phyloP scores from a whole-genome alignment of 2,113 vertebrate genomes.

The Scophthalmus maximus region DNA sequence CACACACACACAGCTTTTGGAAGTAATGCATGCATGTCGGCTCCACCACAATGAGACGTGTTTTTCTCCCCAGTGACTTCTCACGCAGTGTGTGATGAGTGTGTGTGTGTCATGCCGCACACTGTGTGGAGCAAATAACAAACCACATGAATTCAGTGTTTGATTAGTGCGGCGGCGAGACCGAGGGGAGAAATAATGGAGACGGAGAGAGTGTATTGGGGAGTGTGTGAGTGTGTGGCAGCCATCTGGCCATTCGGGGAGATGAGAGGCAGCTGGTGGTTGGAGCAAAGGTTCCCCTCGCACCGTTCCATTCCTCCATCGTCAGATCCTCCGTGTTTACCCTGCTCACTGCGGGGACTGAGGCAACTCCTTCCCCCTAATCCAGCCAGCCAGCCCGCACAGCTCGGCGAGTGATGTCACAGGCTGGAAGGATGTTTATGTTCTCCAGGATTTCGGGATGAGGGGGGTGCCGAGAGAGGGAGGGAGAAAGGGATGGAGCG shows the following conservation, averaged over 20 bases:
- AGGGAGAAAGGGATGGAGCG: not conserved
- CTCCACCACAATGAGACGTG: not conserved
- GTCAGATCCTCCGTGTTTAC: conserved; percentile 72
- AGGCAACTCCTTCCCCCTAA: conserved; percentile 45
- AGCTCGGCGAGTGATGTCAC: conserved; percentile 27
- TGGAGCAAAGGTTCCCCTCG: conserved; percentile 45
- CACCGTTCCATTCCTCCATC: conserved; percentile 60
- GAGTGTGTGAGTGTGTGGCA: conserved; percentile 31
- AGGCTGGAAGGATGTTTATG: conserved; percentile 61
- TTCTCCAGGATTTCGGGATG: conserved; percentile 46
- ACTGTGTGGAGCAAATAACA: conserved; percentile 49
- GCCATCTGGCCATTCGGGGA: conserved; percentile 64
- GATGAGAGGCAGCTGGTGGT: conserved; percentile 59
- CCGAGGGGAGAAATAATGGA: not conserved
- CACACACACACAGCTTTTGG: not conserved
- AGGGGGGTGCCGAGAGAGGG: not conserved
- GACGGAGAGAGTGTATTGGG: not conserved
- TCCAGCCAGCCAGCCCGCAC: conserved; percentile 13
- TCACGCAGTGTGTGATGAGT: conserved; percentile 33
- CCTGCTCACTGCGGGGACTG: conserved; percentile 53
- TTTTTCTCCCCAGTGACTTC: conserved; percentile 28
- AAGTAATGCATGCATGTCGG: conserved; percentile 14
- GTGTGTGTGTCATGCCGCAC: conserved; percentile 39
- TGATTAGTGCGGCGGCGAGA: conserved; percentile 39
- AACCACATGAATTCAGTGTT: conserved; percentile 53